Evolutionary conservation across 2,797 vertebrate species (phyloP).

Genomic region (Setipinna tenuifilis): DNA sequence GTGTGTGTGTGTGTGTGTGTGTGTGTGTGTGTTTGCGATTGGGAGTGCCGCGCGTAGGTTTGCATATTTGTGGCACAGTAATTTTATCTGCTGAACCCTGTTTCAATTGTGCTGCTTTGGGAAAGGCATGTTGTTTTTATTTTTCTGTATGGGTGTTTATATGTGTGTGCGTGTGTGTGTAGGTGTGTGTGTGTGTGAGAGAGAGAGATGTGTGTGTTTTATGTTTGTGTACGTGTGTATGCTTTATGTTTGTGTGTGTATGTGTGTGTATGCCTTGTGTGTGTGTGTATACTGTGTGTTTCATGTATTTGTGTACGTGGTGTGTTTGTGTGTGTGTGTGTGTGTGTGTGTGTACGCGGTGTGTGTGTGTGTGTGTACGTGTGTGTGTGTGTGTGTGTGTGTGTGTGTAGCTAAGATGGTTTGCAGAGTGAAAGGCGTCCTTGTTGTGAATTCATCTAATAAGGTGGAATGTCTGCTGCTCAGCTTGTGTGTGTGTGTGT

Average conservation of each 20-base stretch:
- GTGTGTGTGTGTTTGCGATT: too few species aligned
- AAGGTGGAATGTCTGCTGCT: background rate
- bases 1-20: background rate
- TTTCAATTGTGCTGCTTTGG: background rate
- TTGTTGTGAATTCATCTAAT: background rate
- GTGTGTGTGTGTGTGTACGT: background rate
- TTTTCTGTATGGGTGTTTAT: background rate
- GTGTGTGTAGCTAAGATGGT: background rate
- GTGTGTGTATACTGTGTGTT: background rate
- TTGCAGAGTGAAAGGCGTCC: slow-evolving; percentile 15
- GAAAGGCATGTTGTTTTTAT: background rate
- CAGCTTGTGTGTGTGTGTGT: background rate
- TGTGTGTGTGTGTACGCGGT: background rate
- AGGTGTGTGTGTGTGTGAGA: background rate
- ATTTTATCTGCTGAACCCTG: background rate
- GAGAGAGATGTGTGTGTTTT: background rate
- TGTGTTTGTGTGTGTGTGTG: background rate
- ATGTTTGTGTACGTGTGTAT: background rate
- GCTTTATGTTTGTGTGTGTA: background rate
- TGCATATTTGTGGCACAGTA: background rate
- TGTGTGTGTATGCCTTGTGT: background rate
- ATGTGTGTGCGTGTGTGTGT: background rate
- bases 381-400: background rate
- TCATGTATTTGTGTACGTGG: background rate
- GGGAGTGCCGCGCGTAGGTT: too few species aligned